Evolutionary conservation across 2,797 vertebrate species (phyloP), one percentile per base, ranked within the genome.

Genomic region (Rachycentron canadum): DNA sequence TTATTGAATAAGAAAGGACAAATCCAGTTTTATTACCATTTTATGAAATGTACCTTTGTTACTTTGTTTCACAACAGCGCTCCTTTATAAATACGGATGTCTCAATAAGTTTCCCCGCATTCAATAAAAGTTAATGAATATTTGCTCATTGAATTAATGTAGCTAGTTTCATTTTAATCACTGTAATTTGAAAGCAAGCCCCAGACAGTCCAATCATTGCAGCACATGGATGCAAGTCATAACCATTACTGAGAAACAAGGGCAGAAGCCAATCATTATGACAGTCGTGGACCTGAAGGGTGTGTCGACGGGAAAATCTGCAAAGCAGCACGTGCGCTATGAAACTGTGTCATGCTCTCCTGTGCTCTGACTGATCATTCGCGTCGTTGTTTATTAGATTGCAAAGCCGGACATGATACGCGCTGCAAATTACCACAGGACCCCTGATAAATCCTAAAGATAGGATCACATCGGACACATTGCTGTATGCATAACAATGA

Each of bases 401-500:
- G n/a, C 76, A 69, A 76, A 89, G 53, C 52, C 23, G 55, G 63
- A 74, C 52, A 64, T 50, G 73, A 80, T 49, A 60, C 32, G 7
- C 9, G 38, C 43, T 32, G 50, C 61, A 73, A 79, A 87, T 90
- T 68, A 86, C 38, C 52, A 53, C 17, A 38, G 73, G 62, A 58
- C 8, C 45, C 43, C 65, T 53, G 76, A 83, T 82, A 56, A 86
- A 79, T 73, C 73, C 64, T 21, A 30, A 32, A 78, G 81, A 81
- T 68, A 40, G 69, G 57, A 70, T 75, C 63, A 64, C 74, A 60
- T 47, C 11, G 53, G 69, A 73, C 76, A 65, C 55, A 26, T 12
- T 36, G 55, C 76, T 13, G 25, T 55, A 65, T 82, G 87, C 81
- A 89, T 86, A 73, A 60, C 78, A 34, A 85, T 52, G 73, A 75